Evolutionary conservation across 2,797 vertebrate genomes (phyloP).

Genomic region (Oophaga sylvatica): DNA sequence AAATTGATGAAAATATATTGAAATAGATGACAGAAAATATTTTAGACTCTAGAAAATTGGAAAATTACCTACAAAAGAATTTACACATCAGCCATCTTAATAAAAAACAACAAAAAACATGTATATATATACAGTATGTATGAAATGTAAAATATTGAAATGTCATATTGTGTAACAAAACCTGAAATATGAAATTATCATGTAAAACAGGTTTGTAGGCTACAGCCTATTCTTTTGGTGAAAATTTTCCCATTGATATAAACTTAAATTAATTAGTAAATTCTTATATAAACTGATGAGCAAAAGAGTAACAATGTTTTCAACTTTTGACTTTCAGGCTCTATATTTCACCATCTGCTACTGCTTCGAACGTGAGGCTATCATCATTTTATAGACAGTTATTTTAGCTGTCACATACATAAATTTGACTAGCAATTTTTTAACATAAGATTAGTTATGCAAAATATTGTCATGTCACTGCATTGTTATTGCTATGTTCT

Average conservation of each 20-base stretch:
- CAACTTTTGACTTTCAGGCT: no score
- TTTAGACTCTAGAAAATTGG: background rate
- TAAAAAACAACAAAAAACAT: background rate
- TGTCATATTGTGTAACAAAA: background rate
- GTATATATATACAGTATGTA: background rate
- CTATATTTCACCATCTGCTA: no score
- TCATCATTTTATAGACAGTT: no score
- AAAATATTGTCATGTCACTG: no score
- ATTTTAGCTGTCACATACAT: no score
- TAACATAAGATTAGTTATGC: no score
- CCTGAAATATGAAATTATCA: background rate
- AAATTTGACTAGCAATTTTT: no score
- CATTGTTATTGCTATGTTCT: no score
- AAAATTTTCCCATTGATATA: background rate
- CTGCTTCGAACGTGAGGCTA: no score
- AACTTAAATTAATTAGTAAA: background rate
- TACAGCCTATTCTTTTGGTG: no score
- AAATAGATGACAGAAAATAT: constrained; percentile 14
- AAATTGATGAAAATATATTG: background rate
- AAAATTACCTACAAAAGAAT: constrained; percentile 30
- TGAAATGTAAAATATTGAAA: background rate
- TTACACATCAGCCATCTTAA: constrained; percentile 44
- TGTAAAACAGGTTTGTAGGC: background rate
- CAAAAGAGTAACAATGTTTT: no score
- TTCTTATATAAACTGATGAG: background rate